Evolutionary conservation across 2,797 vertebrate genomes (phyloP), one percentile per base, ranked within the genome.

Genomic region (Coregonus ussuriensis): DNA sequence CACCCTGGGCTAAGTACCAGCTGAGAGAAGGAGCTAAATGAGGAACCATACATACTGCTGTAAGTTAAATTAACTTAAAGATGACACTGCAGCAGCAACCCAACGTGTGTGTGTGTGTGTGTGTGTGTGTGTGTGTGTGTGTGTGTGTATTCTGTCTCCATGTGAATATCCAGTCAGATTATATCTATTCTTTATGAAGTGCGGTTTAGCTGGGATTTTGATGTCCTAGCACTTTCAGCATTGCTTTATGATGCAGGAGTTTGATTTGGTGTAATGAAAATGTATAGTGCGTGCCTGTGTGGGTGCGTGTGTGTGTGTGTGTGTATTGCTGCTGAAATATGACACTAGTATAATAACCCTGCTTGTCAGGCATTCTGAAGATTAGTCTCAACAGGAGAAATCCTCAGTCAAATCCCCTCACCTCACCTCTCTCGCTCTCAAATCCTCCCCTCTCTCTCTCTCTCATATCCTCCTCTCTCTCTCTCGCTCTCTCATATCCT

Each of bases 321-420:
- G 47, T 7, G 1, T 62, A 3, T 35, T 21, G 70, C 78, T 71
- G 77, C 76, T 6, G 31, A 71, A 80, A 77, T 77, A 78, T 25
- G 71, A 71, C 74, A 72, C 74, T 3, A 54, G 82, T 86, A 83
- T 92, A 91, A 89, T 89, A 47, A 47, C 41, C 41, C 41, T 47
- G 41, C 41, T 47, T 11, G 41, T 91, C 89, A 91, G 66, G 89
- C 86, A 82, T 91, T 85, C 78, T 82, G 83, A 74, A 93, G 92
- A 92, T 94, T 92, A 92, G 81, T 79, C 84, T 85, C 83, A 84
- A 76, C 63, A 37, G 83, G 62, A 90, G 81, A 91, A 92, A 91
- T 93, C 87, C 88, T 86, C 84, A 78, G 83, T 91, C 83, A 88
- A 87, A 89, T 91, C 82, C 84, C 83, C 82, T 90, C 81, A 85